Conservation (phyloP, 2,797 vertebrate genomes). For the Peromyscus aztecus region DNA sequence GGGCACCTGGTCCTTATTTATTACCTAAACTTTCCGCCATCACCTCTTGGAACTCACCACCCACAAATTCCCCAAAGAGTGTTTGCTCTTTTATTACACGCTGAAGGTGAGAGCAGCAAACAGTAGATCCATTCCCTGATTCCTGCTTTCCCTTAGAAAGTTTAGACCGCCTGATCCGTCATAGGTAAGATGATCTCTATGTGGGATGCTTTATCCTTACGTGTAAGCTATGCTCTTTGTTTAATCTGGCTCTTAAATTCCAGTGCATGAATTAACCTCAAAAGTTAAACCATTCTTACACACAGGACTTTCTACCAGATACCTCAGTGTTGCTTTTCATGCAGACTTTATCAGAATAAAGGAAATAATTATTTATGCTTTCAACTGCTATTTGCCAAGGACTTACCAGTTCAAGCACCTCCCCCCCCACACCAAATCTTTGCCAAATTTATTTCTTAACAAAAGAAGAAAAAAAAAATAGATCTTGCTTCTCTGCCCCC, state of each 20-base stretch:
- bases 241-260: slow-evolving; percentile 54
- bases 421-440: background rate
- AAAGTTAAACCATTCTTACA: slow-evolving; percentile 27
- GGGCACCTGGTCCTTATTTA: slow-evolving; percentile 26
- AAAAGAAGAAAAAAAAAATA: slow-evolving; percentile 75
- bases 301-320: slow-evolving; percentile 37
- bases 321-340: slow-evolving; percentile 41
- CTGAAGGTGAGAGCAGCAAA: background rate
- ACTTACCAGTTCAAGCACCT: slow-evolving; percentile 78
- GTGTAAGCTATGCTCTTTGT: background rate
- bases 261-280: slow-evolving; percentile 45
- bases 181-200: background rate
- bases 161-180: background rate
- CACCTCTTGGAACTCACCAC: background rate
- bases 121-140: background rate
- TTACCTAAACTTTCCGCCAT: slow-evolving; percentile 28
- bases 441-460: slow-evolving; percentile 79
- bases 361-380: slow-evolving; percentile 74
- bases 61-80: slow-evolving; percentile 54
- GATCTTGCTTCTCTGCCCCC: slow-evolving; percentile 52
- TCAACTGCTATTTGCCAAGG: slow-evolving; percentile 74
- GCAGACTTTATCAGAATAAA: slow-evolving; percentile 71
- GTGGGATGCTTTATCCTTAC: background rate
- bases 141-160: background rate
- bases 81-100: slow-evolving; percentile 9